Evolutionary conservation across 2,888 invertebrate species (phyloP).

Genomic region (Ichneumoninae sp.): DNA sequence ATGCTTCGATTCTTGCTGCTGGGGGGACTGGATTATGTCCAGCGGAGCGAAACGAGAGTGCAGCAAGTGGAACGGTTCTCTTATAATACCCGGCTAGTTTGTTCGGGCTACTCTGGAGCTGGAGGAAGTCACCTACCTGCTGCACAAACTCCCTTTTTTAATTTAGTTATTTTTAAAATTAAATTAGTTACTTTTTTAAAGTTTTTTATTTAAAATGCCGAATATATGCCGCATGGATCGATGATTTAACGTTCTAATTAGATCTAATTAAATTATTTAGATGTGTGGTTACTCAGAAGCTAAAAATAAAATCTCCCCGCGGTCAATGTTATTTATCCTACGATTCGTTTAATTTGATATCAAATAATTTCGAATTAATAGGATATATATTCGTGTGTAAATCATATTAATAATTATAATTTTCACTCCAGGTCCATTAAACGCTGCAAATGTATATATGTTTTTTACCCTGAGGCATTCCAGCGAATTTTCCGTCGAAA

Average conservation of each 20-base stretch:
- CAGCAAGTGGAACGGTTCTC: conserved; percentile 75
- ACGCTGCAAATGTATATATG: neutral
- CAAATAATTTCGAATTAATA: no score
- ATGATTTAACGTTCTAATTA: no score
- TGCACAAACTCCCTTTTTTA: conserved; percentile 50
- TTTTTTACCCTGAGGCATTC: neutral
- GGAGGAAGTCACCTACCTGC: conserved; percentile 57
- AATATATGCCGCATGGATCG: neutral
- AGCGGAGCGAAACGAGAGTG: conserved; percentile 73
- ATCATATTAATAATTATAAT: neutral
- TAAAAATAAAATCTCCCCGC: no score
- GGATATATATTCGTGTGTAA: neutral
- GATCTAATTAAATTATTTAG: no score
- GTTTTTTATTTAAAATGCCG: neutral
- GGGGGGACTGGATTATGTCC: conserved; percentile 72
- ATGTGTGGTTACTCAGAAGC: no score
- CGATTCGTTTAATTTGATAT: no score
- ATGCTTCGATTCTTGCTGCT: conserved; percentile 27
- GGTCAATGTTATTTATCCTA: no score
- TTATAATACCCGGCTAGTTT: conserved; percentile 66
- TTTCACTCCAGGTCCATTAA: neutral
- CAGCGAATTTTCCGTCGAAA: neutral
- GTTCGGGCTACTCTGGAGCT: conserved; percentile 44
- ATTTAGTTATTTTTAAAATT: no score
- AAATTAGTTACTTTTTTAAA: no score